These are phyloP conservation scores for Muscidifurax raptorellus DNA, from an alignment of 1,140 invertebrate species.

Conservation along the genomic window DNA sequence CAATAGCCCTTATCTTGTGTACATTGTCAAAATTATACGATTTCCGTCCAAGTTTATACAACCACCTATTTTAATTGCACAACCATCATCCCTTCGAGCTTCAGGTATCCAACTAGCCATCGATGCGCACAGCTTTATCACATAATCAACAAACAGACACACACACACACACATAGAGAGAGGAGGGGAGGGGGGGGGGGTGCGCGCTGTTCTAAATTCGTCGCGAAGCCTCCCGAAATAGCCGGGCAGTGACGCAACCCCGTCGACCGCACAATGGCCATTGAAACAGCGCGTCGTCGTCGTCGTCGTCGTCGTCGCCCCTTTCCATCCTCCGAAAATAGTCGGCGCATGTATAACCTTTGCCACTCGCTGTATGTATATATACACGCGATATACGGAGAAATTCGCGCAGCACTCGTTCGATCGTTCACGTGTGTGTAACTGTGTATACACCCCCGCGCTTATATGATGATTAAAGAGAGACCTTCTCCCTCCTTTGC, in stretches of 20 bases:
- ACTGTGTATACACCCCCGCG: not conserved
- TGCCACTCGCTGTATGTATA: not conserved
- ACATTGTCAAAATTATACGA: no score
- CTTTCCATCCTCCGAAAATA: not conserved
- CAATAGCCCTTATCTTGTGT: no score
- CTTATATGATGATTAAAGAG: conserved; percentile 3
- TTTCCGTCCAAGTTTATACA: no score
- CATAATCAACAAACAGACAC: no score
- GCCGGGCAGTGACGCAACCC: not conserved
- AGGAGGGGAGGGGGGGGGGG: no score
- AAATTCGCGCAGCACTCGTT: not conserved
- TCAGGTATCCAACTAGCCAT: no score
- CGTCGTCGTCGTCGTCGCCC: no score
- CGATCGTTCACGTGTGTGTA: not conserved
- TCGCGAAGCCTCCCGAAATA: not conserved
- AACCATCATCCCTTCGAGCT: no score
- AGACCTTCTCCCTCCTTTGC: not conserved
- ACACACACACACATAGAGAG: not conserved
- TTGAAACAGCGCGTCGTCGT: not conserved
- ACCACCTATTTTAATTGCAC: no score
- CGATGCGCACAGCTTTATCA: no score
- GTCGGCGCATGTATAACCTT: not conserved
- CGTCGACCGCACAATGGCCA: not conserved
- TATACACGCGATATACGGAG: not conserved
- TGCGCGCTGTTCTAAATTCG: not conserved